Conservation (phyloP, 2,113 vertebrate genomes). For the Diphyllodes magnificus region DNA sequence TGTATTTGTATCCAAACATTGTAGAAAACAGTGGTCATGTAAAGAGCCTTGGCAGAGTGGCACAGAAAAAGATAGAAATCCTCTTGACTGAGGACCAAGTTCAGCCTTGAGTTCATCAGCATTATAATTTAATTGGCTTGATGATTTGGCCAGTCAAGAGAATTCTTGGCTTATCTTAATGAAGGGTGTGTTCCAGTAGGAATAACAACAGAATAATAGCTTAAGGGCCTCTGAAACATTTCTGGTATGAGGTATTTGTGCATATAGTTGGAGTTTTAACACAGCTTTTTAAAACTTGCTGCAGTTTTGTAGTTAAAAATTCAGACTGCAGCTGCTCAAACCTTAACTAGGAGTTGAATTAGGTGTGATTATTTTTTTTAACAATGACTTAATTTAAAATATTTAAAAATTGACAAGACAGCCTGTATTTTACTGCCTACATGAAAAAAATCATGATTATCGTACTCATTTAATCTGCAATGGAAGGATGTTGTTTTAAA, state of each 20-base stretch:
- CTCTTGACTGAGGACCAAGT: neutral
- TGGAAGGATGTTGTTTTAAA: neutral
- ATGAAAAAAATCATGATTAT: neutral
- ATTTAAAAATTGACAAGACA: neutral
- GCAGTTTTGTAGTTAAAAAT: neutral
- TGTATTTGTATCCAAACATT: neutral
- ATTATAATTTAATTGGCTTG: neutral
- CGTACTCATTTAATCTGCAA: neutral
- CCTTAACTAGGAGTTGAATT: neutral
- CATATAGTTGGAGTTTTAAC: neutral
- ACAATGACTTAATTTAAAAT: neutral
- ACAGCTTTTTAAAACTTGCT: neutral
- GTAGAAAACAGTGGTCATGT: neutral
- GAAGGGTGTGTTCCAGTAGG: neutral
- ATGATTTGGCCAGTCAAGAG: neutral
- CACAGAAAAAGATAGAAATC: neutral
- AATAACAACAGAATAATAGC: neutral
- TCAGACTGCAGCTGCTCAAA: neutral
- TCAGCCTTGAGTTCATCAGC: neutral
- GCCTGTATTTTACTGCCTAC: neutral
- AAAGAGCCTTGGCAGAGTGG: neutral
- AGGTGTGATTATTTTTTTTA: neutral
- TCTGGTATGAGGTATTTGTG: neutral
- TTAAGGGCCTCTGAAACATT: neutral
- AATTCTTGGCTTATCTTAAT: constrained; percentile 48